Percentiles rank a stretch among this genome's conserved stretches.
Conservation (phyloP, 2,888 invertebrate genomes). For the Pomacea canaliculata region DNA sequence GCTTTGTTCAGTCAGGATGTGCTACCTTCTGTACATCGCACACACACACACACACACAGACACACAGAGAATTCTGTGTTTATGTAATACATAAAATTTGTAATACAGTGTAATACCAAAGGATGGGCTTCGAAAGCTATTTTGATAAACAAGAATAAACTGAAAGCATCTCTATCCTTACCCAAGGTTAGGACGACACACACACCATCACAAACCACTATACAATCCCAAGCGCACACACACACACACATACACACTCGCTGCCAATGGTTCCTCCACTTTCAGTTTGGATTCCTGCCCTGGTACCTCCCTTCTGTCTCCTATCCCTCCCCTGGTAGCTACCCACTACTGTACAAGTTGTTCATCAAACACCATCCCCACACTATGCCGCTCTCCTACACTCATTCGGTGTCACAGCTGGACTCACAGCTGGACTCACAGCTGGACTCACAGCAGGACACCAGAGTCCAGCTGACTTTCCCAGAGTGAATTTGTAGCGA, state of each 20-base stretch:
- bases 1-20: too few relatives aligned
- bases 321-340: too few relatives aligned
- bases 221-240: not conserved
- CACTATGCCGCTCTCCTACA: too few relatives aligned
- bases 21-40: not conserved
- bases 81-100: not conserved
- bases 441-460: too few relatives aligned
- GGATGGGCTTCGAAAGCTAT: not conserved
- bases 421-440: too few relatives aligned
- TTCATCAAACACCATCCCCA: too few relatives aligned
- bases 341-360: too few relatives aligned
- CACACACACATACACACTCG: not conserved
- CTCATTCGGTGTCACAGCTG: too few relatives aligned
- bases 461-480: too few relatives aligned
- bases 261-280: not conserved
- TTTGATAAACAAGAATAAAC: not conserved
- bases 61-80: not conserved
- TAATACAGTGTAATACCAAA: not conserved
- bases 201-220: not conserved
- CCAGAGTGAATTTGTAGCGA: too few relatives aligned
- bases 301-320: too few relatives aligned
- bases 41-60: not conserved
- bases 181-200: not conserved
- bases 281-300: not conserved
- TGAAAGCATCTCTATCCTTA: not conserved